Evolutionary conservation across 2,797 vertebrate species (phyloP).

Genomic region (Trematomus bernacchii): DNA sequence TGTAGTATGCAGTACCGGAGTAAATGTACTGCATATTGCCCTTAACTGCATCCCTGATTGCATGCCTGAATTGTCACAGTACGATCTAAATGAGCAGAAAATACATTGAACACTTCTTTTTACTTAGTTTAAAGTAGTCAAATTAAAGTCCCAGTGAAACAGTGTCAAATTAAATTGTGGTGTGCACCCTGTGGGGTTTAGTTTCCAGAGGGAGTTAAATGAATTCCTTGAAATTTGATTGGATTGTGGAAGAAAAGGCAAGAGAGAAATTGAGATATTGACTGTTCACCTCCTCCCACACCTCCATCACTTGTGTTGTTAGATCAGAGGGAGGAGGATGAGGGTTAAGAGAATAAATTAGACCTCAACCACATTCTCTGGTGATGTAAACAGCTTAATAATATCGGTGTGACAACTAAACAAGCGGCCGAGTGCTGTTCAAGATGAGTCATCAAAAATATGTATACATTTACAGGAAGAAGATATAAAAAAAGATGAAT

Average conservation of each 20-base stretch:
- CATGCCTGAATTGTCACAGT: neutral
- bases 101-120: neutral
- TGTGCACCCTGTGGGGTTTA: neutral
- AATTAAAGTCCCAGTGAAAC: neutral
- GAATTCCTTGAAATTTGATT: neutral
- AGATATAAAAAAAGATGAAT: neutral
- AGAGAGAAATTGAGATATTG: neutral
- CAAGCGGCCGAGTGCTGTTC: neutral
- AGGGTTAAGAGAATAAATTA: neutral
- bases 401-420: neutral
- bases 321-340: neutral
- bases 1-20: neutral
- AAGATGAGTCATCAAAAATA: neutral
- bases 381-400: slow-evolving; percentile 2
- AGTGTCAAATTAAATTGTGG: too few relatives aligned
- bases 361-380: neutral
- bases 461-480: neutral
- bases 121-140: neutral
- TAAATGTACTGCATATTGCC: too few relatives aligned
- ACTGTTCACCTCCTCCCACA: neutral
- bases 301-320: neutral
- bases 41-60: neutral
- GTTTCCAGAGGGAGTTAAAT: neutral
- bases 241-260: neutral
- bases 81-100: slow-evolving; percentile 12